These are phyloP conservation scores for Rhipidura dahli DNA, from an alignment of 2,113 vertebrate genomes.

Conservation along the genomic window DNA sequence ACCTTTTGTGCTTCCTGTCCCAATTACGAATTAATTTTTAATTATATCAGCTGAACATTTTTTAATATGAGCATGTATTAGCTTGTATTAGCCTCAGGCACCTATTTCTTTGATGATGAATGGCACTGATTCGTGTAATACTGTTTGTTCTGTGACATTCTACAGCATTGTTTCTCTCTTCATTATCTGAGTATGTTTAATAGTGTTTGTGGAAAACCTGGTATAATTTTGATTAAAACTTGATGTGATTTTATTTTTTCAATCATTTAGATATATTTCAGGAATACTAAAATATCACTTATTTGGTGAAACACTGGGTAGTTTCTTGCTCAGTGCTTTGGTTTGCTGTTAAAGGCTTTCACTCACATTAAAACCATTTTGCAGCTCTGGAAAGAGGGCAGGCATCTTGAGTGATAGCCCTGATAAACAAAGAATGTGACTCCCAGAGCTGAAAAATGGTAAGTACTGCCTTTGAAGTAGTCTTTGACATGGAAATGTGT, in stretches of 20 bases:
- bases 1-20: constrained; percentile 55
- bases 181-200: not conserved
- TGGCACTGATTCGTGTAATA: not conserved
- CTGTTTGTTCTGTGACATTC: not conserved
- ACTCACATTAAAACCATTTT: not conserved
- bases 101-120: not conserved
- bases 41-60: constrained; percentile 36
- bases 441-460: constrained; percentile 12
- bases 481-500: not conserved
- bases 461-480: constrained; percentile 46
- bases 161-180: not conserved
- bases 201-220: not conserved
- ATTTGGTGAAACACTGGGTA: too few species aligned
- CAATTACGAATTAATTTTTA: constrained; percentile 62
- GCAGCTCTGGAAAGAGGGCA: constrained; percentile 2
- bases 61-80: not conserved
- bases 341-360: not conserved
- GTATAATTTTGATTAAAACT: not conserved
- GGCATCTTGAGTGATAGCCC: constrained; percentile 15
- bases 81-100: not conserved
- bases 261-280: not conserved
- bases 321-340: not conserved
- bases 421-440: constrained; percentile 55
- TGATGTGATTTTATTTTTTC: not conserved
- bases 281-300: not conserved